These are phyloP conservation scores for Ornithoptera alexandrae DNA, from an alignment of 2,888 invertebrate genomes.

Conservation along the genomic window DNA sequence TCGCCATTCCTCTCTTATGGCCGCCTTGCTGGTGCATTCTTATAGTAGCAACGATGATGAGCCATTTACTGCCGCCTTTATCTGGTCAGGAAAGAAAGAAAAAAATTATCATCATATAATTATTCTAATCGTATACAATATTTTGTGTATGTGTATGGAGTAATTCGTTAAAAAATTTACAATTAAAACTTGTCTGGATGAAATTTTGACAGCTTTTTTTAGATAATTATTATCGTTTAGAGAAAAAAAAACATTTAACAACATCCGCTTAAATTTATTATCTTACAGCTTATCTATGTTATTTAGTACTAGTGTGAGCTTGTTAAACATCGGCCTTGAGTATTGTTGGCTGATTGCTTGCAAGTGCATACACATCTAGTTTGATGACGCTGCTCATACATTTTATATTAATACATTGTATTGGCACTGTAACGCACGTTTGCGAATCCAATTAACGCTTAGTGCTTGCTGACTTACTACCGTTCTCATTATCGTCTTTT, in stretches of 20 bases:
- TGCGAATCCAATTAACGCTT: conserved; percentile 50
- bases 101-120: no score
- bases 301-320: conserved; percentile 35
- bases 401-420: conserved; percentile 45
- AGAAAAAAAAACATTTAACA: neutral
- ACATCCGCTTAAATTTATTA: conserved; percentile 8
- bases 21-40: no score
- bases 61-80: no score
- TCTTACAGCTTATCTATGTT: conserved; percentile 32
- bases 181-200: neutral
- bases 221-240: conserved; percentile 1
- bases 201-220: neutral
- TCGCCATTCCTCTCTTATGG: no score
- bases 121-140: no score
- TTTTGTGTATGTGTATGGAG: no score
- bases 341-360: conserved; percentile 65
- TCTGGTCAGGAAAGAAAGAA: no score
- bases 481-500: conserved; percentile 39
- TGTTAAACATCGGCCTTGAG: conserved; percentile 54
- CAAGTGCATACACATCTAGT: conserved; percentile 48
- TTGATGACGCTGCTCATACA: conserved; percentile 41
- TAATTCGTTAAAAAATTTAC: neutral
- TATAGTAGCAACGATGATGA: no score
- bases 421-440: conserved; percentile 44
- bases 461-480: conserved; percentile 20